Conservation (phyloP, 2,888 invertebrate species). For the Euplexia lucipara region DNA sequence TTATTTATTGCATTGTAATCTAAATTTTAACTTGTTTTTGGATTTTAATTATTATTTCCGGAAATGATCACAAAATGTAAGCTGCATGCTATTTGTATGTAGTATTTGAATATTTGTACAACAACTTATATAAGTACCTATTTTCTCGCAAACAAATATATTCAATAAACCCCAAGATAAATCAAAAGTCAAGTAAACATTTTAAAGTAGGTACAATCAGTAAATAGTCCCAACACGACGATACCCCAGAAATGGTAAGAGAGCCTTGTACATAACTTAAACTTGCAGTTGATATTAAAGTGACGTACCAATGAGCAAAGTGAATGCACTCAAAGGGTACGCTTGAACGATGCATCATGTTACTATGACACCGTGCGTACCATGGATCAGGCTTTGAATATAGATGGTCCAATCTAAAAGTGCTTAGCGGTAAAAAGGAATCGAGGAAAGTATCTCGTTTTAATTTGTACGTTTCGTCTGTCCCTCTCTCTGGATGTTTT, state of each 20-base stretch:
- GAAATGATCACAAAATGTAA: no score
- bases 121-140: no score
- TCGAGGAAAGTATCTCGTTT: no score
- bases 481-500: no score
- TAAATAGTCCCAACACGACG: background rate
- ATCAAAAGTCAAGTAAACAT: background rate
- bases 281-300: conserved; percentile 48
- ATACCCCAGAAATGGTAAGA: background rate
- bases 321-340: conserved; percentile 78
- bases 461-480: no score
- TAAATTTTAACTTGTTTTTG: no score
- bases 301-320: conserved; percentile 76
- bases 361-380: conserved; percentile 72
- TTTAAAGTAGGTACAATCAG: background rate
- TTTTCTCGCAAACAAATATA: no score
- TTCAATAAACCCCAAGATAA: no score
- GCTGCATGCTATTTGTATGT: no score
- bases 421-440: background rate
- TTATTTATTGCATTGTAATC: no score
- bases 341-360: conserved; percentile 74
- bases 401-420: conserved; percentile 43
- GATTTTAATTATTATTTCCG: no score
- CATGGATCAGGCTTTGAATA: conserved; percentile 67
- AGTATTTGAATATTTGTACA: no score
- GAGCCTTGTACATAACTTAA: background rate